Base-by-base conservation (phyloP, 2,113 vertebrate species). In the Trochalopteron elliotii region DNA sequence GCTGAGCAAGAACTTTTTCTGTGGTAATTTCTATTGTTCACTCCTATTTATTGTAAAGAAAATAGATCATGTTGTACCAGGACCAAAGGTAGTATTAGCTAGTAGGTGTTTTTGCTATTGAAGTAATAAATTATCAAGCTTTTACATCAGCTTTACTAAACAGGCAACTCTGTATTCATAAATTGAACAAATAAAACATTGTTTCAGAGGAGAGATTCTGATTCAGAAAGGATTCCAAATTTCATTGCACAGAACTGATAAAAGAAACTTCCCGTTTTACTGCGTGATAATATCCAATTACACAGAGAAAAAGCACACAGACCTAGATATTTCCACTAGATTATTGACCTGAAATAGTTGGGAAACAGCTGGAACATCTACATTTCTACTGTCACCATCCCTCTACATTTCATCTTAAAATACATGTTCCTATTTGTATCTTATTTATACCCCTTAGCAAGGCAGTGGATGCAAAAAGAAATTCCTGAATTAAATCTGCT, bases 121-220 rank as follows among this genome's bases (percentile, higher is more conserved):
- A 95, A 88, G 93, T 75, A 94, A 94, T 96, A 94, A 92, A 97
- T 96, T 96, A 89, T 74, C 67, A 82, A 19, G 47, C 63, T 71
- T 70, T 82, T 74, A 63, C 75, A 71, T 83, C 52, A 89, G 15
- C 88, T 94, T 91, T 89, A 83, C 42, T 72, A 94, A 83, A 50
- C 74, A 52, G 69, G 88, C 30, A 70, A 64, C 13, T 85, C 57
- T 60, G 33, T 12, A n/a, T 74, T 57, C 57, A 67, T 50, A 78
- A 52, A 67, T 61, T 84, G 65, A 91, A 76, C 50, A 97, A 95
- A 56, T 42, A 28, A 30, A 82, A 56, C 35, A 90, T 49, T 96
- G 61, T 90, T 95, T 75, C 63, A 79, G 72, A 93, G 72, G 23
- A 40, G 65, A 83, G 70, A 45, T 89, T 82, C 31, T 47, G 31